Evolutionary conservation across 1,140 invertebrate genomes (phyloP).

Genomic region (Drosophila bocki): DNA sequence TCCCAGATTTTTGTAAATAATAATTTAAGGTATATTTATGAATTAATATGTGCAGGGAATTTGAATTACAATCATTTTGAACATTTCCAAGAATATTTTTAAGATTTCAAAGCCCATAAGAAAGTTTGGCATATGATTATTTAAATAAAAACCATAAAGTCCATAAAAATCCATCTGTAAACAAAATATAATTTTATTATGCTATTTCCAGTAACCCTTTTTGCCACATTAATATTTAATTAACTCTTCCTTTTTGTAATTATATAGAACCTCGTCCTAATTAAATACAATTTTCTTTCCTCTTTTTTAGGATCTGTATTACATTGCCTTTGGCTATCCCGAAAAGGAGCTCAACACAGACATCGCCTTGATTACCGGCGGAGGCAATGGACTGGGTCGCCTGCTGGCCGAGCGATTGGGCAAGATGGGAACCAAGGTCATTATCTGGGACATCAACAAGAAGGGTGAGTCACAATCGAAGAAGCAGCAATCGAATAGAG

Average conservation of each 20-base stretch:
- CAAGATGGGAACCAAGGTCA: constrained; percentile 91
- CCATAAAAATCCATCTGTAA: not conserved
- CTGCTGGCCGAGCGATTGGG: constrained; percentile 93
- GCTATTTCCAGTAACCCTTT: not conserved
- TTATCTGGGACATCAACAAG: constrained; percentile 97
- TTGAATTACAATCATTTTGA: not conserved
- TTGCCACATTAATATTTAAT: constrained; percentile 33
- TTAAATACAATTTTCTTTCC: constrained; percentile 37
- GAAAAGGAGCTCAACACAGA: constrained; percentile 89
- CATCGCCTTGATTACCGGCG: constrained; percentile 94
- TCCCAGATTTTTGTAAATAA: constrained; percentile 3
- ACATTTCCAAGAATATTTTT: not conserved
- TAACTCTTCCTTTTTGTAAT: not conserved
- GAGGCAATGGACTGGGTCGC: constrained; percentile 94
- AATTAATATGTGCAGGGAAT: no score
- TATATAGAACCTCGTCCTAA: constrained; percentile 8
- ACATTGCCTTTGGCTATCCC: constrained; percentile 85
- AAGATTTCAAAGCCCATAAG: not conserved
- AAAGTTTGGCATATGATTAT: not conserved
- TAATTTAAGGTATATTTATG: not conserved
- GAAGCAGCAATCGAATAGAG: not conserved
- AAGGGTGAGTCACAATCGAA: constrained; percentile 87
- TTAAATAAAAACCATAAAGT: not conserved
- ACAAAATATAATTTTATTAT: no score
- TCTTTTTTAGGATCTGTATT: constrained; percentile 85